Percentiles rank a stretch among this genome's conserved stretches.
phyloP scores from a whole-genome alignment of 2,113 vertebrate genomes.

The Entosphenus tridentatus region DNA sequence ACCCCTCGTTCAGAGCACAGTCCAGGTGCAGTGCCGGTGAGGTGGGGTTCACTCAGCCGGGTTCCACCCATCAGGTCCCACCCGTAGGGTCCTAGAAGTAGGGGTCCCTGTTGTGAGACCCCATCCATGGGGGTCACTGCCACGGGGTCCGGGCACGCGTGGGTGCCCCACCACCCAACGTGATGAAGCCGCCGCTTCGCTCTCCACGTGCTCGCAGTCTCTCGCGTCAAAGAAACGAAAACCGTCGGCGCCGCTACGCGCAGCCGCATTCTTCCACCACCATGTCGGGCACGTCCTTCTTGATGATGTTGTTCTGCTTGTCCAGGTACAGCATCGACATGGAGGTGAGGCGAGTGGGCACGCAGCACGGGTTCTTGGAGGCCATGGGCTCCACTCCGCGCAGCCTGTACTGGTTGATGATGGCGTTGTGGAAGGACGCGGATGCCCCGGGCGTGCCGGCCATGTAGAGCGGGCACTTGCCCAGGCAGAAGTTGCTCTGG shows the following conservation, averaged over 20 bases:
- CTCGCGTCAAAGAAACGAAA: no score
- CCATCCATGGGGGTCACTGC: no score
- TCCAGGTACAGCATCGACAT: constrained; percentile 99
- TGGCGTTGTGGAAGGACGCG: constrained; percentile 79
- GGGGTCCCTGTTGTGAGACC: no score
- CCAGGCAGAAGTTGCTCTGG: constrained; percentile 91
- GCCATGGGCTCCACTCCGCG: constrained; percentile 69
- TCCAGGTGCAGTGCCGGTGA: no score
- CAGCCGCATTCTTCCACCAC: constrained; percentile 96
- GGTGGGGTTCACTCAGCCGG: no score
- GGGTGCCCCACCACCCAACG: no score
- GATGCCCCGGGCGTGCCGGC: constrained; percentile 67
- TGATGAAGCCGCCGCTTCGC: no score
- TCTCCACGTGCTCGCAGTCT: no score
- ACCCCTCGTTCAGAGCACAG: no score
- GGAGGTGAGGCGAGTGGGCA: constrained; percentile 78
- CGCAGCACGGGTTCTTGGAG: constrained; percentile 76
- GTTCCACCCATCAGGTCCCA: no score
- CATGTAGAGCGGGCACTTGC: constrained; percentile 76
- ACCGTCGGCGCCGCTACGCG: neutral
- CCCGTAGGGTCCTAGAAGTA: no score
- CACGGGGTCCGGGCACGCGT: no score
- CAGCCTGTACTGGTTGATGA: constrained; percentile 94
- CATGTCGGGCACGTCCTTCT: constrained; percentile 98
- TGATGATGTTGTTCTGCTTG: constrained; percentile 87